A percentile compares a stretch with the other conserved stretches of the same genome.
Evolutionary conservation across 2,797 vertebrate species (phyloP).

Genomic region (Nannoperca obscura): DNA sequence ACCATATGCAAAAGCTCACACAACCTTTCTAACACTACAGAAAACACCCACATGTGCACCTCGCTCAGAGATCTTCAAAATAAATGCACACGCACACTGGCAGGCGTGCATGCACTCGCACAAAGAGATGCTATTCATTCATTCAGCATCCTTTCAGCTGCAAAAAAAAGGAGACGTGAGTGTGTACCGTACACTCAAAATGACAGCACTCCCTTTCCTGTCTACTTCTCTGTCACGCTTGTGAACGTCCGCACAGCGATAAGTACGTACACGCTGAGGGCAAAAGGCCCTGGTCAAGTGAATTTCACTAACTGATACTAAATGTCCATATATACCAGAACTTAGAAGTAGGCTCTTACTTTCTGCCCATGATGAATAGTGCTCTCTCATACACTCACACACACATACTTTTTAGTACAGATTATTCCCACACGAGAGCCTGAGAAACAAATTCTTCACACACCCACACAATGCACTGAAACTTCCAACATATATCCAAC

Average conservation of each 20-base stretch:
- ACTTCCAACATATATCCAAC: constrained; percentile 44
- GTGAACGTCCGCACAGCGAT: constrained; percentile 27
- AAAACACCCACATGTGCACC: constrained; percentile 63
- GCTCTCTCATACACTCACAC: constrained; percentile 16
- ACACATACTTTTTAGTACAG: constrained; percentile 27
- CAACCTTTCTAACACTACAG: constrained; percentile 49
- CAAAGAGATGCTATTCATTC: constrained; percentile 74
- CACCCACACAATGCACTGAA: constrained; percentile 48
- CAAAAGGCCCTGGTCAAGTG: constrained; percentile 38
- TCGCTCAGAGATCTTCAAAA: constrained; percentile 43
- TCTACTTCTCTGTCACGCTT: constrained; percentile 69
- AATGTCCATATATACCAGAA: constrained; percentile 27
- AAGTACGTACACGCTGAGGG: constrained; percentile 36
- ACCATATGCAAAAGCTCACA: constrained; percentile 58
- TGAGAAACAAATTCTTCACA: constrained; percentile 54
- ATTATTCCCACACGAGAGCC: constrained; percentile 55
- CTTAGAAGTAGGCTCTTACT: constrained; percentile 33
- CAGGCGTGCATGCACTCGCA: constrained; percentile 48
- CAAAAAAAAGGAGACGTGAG: constrained; percentile 56
- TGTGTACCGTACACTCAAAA: constrained; percentile 67
- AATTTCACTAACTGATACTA: constrained; percentile 39
- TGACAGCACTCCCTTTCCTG: constrained; percentile 67
- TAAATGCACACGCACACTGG: constrained; percentile 53
- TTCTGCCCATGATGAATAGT: constrained; percentile 56
- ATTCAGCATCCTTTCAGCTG: constrained; percentile 69